Evolutionary conservation across 2,797 vertebrate genomes (phyloP).

Genomic region (Morelia viridis): DNA sequence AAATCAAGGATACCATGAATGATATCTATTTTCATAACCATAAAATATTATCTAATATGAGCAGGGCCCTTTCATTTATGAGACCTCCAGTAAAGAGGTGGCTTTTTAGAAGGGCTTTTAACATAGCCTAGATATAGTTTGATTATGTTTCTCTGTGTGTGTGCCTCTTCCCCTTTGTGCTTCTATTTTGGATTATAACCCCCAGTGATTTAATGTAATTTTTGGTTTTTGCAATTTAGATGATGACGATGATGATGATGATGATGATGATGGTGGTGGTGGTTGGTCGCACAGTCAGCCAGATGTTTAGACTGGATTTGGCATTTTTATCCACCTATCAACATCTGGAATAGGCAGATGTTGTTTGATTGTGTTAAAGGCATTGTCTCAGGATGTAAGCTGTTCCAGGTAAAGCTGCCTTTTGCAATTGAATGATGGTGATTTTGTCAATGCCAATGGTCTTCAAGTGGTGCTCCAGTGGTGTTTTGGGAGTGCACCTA

Average conservation of each 20-base stretch:
- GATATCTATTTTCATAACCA: not conserved
- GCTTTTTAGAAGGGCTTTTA: not conserved
- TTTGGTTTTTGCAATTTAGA: not conserved
- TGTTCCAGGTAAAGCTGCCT: too few species aligned
- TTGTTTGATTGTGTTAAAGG: too few species aligned
- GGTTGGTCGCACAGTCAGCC: too few species aligned
- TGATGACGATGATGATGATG: too few species aligned
- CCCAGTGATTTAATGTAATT: not conserved
- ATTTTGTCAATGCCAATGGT: not conserved
- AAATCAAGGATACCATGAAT: not conserved
- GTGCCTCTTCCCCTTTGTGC: not conserved
- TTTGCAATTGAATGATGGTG: not conserved
- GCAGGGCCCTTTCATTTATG: not conserved
- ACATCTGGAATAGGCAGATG: too few species aligned
- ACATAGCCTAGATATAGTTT: not conserved
- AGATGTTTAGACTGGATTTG: too few species aligned
- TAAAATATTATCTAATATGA: not conserved
- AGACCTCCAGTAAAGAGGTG: not conserved
- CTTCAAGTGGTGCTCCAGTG: not conserved
- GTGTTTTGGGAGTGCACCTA: not conserved
- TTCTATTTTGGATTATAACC: not conserved
- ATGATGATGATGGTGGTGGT: too few species aligned
- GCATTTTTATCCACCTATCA: too few species aligned
- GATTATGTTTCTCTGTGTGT: not conserved
- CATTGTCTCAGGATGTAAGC: too few species aligned